These are phyloP conservation scores for Orthonyx spaldingii DNA, from an alignment of 2,113 vertebrate genomes.

Conservation along the genomic window DNA sequence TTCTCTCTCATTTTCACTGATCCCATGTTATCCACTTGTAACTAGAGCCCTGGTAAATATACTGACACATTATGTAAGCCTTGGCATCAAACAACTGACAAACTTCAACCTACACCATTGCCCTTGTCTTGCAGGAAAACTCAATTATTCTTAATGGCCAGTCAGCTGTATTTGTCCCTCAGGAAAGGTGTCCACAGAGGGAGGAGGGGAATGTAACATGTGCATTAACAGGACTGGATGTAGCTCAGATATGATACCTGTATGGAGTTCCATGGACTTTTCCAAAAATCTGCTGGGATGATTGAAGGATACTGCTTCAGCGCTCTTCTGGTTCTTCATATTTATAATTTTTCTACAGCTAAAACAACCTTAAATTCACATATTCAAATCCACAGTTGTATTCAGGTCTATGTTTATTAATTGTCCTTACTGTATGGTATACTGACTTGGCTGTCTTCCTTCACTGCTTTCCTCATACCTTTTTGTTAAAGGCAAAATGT, in stretches of 20 bases:
- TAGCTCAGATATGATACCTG: neutral
- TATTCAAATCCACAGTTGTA: neutral
- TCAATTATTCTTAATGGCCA: neutral
- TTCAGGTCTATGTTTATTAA: neutral
- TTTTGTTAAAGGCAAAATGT: neutral
- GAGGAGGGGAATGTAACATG: rapidly evolving
- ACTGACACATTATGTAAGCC: neutral
- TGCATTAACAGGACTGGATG: neutral
- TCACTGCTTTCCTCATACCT: neutral
- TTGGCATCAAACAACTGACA: neutral
- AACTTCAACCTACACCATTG: neutral
- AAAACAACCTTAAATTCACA: neutral
- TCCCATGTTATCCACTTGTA: rapidly evolving
- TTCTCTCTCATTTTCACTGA: neutral
- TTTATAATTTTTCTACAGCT: neutral
- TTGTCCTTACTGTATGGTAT: neutral
- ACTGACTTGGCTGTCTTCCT: neutral
- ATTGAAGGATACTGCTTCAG: neutral
- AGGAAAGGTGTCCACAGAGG: neutral
- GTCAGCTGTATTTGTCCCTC: neutral
- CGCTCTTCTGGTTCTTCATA: neutral
- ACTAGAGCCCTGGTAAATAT: neutral
- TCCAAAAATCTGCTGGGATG: neutral
- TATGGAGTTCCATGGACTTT: neutral
- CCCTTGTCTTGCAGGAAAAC: neutral